A percentile compares a stretch with the other conserved stretches of the same genome.
These are phyloP conservation scores for Phylloscopus trochilus DNA, from an alignment of 2,113 vertebrate genomes.

Conservation along the genomic window DNA sequence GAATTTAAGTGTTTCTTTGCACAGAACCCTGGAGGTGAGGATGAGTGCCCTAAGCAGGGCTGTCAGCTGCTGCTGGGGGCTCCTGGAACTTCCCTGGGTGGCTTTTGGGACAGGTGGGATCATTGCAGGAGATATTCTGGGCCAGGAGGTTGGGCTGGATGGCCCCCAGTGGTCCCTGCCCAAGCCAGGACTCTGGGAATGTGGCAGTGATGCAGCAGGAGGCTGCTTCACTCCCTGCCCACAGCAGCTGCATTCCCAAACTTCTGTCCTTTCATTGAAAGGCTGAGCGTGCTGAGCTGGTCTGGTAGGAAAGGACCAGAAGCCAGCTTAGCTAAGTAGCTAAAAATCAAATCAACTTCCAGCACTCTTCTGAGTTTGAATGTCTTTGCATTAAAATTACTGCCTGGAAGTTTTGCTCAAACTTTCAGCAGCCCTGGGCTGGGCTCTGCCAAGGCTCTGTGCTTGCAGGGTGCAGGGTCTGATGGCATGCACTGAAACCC, in stretches of 20 bases:
- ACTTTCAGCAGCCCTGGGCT: not conserved
- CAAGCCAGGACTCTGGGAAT: fast-evolving
- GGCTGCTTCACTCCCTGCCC: not conserved
- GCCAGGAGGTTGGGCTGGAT: not conserved
- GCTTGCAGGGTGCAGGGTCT: not conserved
- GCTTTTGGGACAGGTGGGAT: not conserved
- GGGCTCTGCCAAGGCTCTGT: not conserved
- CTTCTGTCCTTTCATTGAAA: not conserved
- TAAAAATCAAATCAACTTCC: not conserved
- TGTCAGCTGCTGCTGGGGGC: not conserved
- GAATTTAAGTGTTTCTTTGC: not conserved
- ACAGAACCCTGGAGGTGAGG: not conserved
- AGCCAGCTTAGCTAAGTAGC: not conserved
- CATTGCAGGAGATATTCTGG: not conserved
- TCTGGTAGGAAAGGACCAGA: not conserved
- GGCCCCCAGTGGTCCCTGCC: not conserved
- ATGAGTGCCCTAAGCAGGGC: not conserved
- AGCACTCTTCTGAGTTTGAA: not conserved
- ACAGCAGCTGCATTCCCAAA: not conserved
- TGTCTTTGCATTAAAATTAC: not conserved
- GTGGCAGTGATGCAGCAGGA: not conserved
- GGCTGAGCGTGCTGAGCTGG: not conserved
- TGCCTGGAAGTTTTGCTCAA: not conserved
- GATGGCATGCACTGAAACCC: conserved; percentile 65
- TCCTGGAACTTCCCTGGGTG: not conserved